Evolutionary conservation across 2,888 invertebrate genomes (phyloP), one percentile per base, ranked within the genome.

Genomic region (Galeopsomyia nigrocyanea): DNA sequence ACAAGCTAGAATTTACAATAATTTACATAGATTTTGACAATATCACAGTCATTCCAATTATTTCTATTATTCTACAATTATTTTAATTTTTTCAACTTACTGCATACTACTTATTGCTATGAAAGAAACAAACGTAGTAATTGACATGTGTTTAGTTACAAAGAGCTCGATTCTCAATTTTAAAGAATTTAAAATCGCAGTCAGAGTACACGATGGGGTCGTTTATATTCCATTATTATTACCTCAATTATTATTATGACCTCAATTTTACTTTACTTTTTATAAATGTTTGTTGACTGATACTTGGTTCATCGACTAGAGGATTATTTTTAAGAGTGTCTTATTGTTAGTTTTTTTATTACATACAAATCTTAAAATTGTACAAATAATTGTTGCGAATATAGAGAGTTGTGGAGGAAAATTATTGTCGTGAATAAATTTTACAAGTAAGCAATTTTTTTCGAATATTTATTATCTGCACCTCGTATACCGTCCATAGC

Each of bases 381-480:
- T 74, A 74, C 68, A 74, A 71, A 63, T 74, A 68, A 56, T 73
- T 74, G 62, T 71, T 71, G 56, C 17, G 46, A 70, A 55, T 63
- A 55, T 68, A 13, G 7, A 9, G 51, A 61, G 50, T 68, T 74
- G 67, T 58, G 65, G 56, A 39, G 51, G 60, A 58, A 62, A 55
- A 56, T 58, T 46, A 60, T 64, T 64, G 50, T 74, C 58, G 49
- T 58, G 61, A 74, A 68, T 74, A 74, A 71, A 68, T 71, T 68
- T 74, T 58, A 62, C 61, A 71, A 56, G 63, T 62, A 17, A 47
- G n/a, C 56, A 13, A 62, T 39, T 68, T 39, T 51, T 10, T 62
- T 65, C 26, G n/a, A 50, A 55, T 22, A 58, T 19, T 67, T 21
- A n/a, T n/a, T 46, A 13, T 62, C n/a, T 62, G 49, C 57, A 69